Evolutionary conservation across 92 coral and sea anemone species (phyloP).

Genomic region (Epizoanthus ramosus): DNA sequence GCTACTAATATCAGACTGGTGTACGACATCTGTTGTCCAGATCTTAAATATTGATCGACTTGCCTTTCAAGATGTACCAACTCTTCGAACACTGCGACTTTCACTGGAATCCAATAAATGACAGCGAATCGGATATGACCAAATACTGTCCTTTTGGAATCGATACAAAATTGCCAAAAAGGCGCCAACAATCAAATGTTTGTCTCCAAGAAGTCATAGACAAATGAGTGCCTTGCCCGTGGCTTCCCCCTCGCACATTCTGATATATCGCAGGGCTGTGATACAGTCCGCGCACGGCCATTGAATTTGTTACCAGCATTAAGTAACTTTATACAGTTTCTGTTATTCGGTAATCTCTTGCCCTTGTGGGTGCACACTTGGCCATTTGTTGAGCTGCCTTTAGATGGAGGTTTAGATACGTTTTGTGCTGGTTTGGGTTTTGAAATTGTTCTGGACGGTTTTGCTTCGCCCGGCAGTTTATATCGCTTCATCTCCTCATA

Average conservation of each 20-base stretch:
- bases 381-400: not conserved
- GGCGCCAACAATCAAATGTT: not conserved
- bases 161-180: too few species aligned
- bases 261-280: slow-evolving; percentile 22
- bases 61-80: too few species aligned
- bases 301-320: not conserved
- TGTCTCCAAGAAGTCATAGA: slow-evolving; percentile 1
- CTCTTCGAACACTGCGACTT: too few species aligned
- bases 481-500: not conserved
- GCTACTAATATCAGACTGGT: too few species aligned
- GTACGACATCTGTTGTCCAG: too few species aligned
- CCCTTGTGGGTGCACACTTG: slow-evolving; percentile 1
- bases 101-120: too few species aligned
- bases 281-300: slow-evolving; percentile 21
- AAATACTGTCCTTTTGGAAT: too few species aligned
- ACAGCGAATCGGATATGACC: too few species aligned
- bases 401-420: not conserved
- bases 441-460: not conserved
- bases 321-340: not conserved
- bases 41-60: too few species aligned
- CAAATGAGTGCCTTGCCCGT: not conserved
- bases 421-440: not conserved
- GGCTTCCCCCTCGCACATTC: not conserved
- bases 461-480: not conserved
- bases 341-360: not conserved